Base-by-base conservation (phyloP, 2,113 vertebrate species). In the Vulpes vulpes region DNA sequence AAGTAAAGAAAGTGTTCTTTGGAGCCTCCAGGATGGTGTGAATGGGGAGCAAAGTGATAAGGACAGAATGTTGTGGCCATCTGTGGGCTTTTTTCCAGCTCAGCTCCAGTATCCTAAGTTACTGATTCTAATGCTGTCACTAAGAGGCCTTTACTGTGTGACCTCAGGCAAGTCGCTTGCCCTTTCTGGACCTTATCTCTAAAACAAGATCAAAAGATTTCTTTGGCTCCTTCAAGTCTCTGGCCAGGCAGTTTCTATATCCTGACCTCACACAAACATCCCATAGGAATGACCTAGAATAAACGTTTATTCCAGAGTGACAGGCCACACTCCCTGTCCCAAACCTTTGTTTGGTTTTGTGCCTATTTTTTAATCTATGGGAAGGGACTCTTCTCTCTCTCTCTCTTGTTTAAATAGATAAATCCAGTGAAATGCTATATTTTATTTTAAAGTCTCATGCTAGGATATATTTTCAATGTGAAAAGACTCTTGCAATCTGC, bases 31-130 rank as follows among this genome's bases (percentile, higher is more conserved):
- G 27, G 53, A 10, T 1, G 19, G 53, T 6, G 4, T 7, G 23
- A 53, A 0, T 5, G 25, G n/a, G 19, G 35, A 4, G 10, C 43
- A 6, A 2, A 3, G 32, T 1, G 11, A 11, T 0, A 23, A 49
- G 5, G 32, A 22, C 27, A 27, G 49, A 53, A n/a, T 2, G 11
- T 65, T 51, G 62, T 27, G 67, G 32, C 73, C 59, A 1, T 15
- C 6, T 23, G 25, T 78, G 64, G 2, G 15, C 43, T 30, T 83
- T 27, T 35, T 35, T 19, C 8, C n/a, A 25, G 2, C 30, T 76
- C 30, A 17, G 65, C 67, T 55, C 23, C 22, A 25, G 30, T 0
- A 3, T n/a, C 30, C 51, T 19, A 38, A 83, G 15, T 8, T 2
- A 57, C 0, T 15, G 32, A 20, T 20, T 23, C 19, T 35, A n/a